Conservation (phyloP, 2,888 invertebrate species). For the Leucophenga maculata region DNA sequence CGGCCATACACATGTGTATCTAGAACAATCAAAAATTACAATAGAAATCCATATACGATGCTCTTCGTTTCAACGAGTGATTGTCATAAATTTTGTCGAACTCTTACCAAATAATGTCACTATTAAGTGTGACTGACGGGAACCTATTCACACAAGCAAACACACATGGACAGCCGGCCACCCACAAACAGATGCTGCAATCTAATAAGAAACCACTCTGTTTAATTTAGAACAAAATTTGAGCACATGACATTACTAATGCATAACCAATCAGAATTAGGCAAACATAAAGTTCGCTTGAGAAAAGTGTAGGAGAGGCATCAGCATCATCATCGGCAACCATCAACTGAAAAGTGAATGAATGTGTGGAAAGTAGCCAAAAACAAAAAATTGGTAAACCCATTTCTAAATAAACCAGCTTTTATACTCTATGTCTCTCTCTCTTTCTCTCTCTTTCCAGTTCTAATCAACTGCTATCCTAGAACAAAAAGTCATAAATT, state of each 20-base stretch:
- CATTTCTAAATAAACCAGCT: constrained; percentile 6
- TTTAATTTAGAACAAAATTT: background rate
- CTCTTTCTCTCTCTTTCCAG: too few species aligned
- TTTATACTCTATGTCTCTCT: too few species aligned
- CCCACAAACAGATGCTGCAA: background rate
- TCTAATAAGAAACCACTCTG: background rate
- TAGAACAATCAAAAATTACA: too few species aligned
- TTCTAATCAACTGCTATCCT: too few species aligned
- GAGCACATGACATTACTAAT: constrained; percentile 8
- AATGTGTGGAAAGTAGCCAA: background rate
- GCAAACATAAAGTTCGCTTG: too few species aligned
- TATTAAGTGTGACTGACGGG: background rate
- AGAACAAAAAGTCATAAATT: constrained; percentile 48
- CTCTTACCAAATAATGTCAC: background rate
- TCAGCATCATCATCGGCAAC: background rate
- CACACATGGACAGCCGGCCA: background rate
- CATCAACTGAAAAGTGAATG: background rate
- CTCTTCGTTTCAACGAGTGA: too few species aligned
- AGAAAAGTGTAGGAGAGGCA: too few species aligned
- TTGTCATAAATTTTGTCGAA: too few species aligned
- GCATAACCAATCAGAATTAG: constrained; percentile 14
- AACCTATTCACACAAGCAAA: background rate
- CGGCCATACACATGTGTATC: too few species aligned
- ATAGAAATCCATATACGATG: too few species aligned
- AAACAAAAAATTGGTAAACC: background rate